A percentile compares a stretch with the other conserved stretches of the same genome.
Evolutionary conservation across 1,140 invertebrate species (phyloP).

Genomic region (Plodia interpunctella): DNA sequence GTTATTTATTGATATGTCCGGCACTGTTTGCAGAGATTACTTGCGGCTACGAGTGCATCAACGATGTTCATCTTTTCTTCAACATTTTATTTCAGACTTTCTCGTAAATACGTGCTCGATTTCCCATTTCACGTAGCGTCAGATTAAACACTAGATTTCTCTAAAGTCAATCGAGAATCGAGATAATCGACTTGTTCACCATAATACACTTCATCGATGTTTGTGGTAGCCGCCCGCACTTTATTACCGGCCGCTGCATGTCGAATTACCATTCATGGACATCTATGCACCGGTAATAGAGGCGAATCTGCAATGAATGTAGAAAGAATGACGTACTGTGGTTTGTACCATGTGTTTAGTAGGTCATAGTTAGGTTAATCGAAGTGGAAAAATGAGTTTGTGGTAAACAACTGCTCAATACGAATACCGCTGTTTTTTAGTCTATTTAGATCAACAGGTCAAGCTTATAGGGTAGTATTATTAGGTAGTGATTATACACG

Average conservation of each 20-base stretch:
- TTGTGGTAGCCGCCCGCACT: not conserved
- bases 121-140: slow-evolving; percentile 5
- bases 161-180: not conserved
- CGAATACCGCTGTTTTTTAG: not conserved
- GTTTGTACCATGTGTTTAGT: not conserved
- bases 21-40: slow-evolving; percentile 9
- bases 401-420: not conserved
- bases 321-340: no score
- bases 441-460: no score
- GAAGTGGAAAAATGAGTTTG: slow-evolving; percentile 4
- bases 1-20: slow-evolving; percentile 2
- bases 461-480: no score
- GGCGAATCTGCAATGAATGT: no score
- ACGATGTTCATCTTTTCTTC: not conserved
- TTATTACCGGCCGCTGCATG: no score
- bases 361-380: slow-evolving; percentile 2
- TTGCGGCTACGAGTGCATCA: not conserved
- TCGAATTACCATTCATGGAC: no score
- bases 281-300: no score
- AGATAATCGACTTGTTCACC: not conserved
- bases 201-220: not conserved
- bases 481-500: no score
- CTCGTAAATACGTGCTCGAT: not conserved
- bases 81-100: not conserved
- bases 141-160: slow-evolving; percentile 6